These are phyloP conservation scores for Drosophila takahashii DNA, from an alignment of 1,140 invertebrate species.

Conservation along the genomic window DNA sequence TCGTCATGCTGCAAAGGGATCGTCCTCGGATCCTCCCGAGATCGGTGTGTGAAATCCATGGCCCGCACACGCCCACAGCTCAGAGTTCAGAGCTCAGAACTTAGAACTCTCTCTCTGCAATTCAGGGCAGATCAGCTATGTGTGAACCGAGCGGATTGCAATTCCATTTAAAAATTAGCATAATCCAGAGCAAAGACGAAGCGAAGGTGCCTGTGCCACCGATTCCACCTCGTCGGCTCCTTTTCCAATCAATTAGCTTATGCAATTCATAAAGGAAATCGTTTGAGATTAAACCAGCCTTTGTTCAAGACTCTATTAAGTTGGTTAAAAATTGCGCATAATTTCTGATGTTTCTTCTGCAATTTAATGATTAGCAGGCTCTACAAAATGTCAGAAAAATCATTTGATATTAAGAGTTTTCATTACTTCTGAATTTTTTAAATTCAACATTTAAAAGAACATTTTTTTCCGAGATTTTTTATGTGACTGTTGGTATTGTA, in stretches of 20 bases:
- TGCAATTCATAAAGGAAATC: constrained; percentile 43
- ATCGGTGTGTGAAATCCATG: constrained; percentile 56
- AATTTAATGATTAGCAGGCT: too few species aligned
- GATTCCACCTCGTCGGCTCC: background rate
- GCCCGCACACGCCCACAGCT: constrained; percentile 75
- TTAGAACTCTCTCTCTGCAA: background rate
- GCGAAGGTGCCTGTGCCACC: background rate
- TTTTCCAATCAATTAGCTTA: constrained; percentile 43
- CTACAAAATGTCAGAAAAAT: too few species aligned
- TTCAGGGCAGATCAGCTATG: constrained; percentile 20
- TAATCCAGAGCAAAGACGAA: constrained; percentile 57
- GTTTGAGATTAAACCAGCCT: background rate
- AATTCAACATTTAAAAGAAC: too few species aligned
- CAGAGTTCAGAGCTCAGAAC: background rate
- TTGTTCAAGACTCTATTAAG: too few species aligned
- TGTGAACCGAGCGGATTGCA: constrained; percentile 55
- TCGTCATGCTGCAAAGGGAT: constrained; percentile 61
- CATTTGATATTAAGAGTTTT: too few species aligned
- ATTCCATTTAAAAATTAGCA: constrained; percentile 82
- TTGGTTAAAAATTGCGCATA: background rate
- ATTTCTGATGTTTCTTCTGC: too few species aligned
- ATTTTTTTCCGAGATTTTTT: too few species aligned
- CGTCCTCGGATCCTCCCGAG: constrained; percentile 2
- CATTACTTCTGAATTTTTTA: too few species aligned
- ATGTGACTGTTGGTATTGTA: too few species aligned